Evolutionary conservation across 2,797 vertebrate species (phyloP).

Genomic region (Ctenopoma kingsleyae): DNA sequence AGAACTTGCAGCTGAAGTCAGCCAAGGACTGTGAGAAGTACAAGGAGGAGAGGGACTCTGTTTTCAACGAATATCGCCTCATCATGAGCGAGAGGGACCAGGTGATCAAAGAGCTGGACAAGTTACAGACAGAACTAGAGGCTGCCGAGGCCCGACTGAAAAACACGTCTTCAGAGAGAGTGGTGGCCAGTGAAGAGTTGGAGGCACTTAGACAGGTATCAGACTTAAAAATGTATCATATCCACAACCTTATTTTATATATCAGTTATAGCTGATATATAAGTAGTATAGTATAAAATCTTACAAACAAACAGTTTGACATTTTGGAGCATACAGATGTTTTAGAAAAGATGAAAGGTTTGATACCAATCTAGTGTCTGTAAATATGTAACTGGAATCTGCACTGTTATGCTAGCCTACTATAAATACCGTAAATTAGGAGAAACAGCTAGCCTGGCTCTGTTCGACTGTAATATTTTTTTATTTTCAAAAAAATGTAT

Average conservation of each 20-base stretch:
- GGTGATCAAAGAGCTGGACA: conserved; percentile 98
- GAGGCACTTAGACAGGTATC: conserved; percentile 97
- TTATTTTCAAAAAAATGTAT: neutral
- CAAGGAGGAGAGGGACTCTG: conserved; percentile 98
- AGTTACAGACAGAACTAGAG: conserved; percentile 96
- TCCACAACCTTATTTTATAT: neutral
- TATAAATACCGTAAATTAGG: neutral
- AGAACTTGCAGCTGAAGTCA: conserved; percentile 94
- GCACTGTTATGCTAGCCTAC: too few species aligned
- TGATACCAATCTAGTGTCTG: too few species aligned
- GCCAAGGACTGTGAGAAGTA: conserved; percentile 96
- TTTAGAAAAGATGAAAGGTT: conserved; percentile 1
- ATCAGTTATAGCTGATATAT: neutral
- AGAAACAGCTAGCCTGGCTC: neutral
- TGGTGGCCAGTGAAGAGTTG: conserved; percentile 95
- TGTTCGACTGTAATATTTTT: neutral
- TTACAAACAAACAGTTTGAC: too few species aligned
- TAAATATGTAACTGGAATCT: too few species aligned
- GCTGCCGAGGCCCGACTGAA: conserved; percentile 94
- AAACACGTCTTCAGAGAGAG: conserved; percentile 94
- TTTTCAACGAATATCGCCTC: conserved; percentile 97
- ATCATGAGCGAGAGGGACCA: conserved; percentile 99
- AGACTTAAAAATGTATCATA: neutral
- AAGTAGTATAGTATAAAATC: too few species aligned
- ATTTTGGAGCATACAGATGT: neutral